These are phyloP conservation scores for Trichonephila inaurata DNA, from an alignment of 1,140 invertebrate genomes.

Conservation along the genomic window DNA sequence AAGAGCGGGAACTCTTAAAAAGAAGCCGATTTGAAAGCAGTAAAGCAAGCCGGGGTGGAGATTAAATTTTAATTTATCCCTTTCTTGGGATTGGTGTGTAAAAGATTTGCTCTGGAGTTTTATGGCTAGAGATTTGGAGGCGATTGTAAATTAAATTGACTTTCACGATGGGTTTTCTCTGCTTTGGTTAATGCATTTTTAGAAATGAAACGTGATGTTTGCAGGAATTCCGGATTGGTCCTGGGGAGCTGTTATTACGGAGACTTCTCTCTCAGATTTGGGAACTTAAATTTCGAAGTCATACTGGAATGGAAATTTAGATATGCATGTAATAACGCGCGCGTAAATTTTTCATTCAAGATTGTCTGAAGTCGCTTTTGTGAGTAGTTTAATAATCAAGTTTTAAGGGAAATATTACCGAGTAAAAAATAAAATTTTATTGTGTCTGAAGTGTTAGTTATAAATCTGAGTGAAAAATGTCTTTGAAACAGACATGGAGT, in stretches of 20 bases:
- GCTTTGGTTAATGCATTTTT: not conserved
- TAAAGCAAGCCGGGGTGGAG: not conserved
- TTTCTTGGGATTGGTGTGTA: not conserved
- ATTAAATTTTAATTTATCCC: not conserved
- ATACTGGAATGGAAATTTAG: not conserved
- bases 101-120: slow-evolving; percentile 1
- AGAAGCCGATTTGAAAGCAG: slow-evolving; percentile 7
- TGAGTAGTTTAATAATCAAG: not conserved
- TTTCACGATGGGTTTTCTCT: not conserved
- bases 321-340: not conserved
- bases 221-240: not conserved
- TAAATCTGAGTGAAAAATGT: too few relatives aligned
- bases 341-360: not conserved
- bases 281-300: not conserved
- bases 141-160: slow-evolving; percentile 38
- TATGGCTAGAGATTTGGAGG: not conserved
- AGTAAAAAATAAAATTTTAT: too few relatives aligned
- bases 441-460: too few relatives aligned
- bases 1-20: not conserved
- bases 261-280: not conserved
- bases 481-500: too few relatives aligned
- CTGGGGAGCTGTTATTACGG: not conserved
- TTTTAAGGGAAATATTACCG: too few relatives aligned
- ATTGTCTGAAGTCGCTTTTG: not conserved
- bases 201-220: not conserved